Base-by-base conservation (phyloP, 2,113 vertebrate genomes). In the Craseonycteris thonglongyai region DNA sequence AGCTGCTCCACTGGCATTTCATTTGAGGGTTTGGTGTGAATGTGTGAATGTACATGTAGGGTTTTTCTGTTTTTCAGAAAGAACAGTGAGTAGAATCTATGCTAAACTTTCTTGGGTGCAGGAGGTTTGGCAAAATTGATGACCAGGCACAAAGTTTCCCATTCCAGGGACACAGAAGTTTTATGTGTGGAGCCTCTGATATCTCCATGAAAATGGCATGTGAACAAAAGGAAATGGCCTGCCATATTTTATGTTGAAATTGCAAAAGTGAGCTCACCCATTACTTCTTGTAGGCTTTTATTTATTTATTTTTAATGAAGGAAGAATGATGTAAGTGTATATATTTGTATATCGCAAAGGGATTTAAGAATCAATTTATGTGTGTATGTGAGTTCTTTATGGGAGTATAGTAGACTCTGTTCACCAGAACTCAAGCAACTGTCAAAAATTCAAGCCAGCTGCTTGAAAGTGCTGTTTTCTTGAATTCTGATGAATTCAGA, bases 1-100 rank as follows among this genome's bases (percentile, higher is more conserved):
- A 21, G 5, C 1, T 1, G 5, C 38, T 93, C 13, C 72, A 1
- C 5, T 42, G 0, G 0, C 16, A 21, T 11, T 66, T 45, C 11
- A 49, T 35, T 65, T 65, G 9, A 82, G 54, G 28, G 6, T 49
- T 11, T 68, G 7, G 0, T 49, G 3, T 69, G 7, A 59, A 74
- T 47, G 0, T 40, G 14, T 56, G 21, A 56, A 66, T 42, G 56
- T n/a, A 6, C 1, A 16, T 16, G 4, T 38, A 6, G 16, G 11
- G 0, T 0, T 22, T 33, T 38, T 90, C 42, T 8, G 5, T 38
- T 87, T 66, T 80, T 69, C 19, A 6, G 15, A 61, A 75, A 40
- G 16, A 58, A 74, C 59, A 69, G 4, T 59, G 66, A 40, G n/a
- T 56, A 42, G 3, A 88, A 68, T 76, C 24, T 68, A 5, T 85